Percentiles rank a stretch among this genome's conserved stretches.
These are phyloP conservation scores for Anoncus sp. DNA, from an alignment of 2,888 invertebrate genomes.

Conservation along the genomic window DNA sequence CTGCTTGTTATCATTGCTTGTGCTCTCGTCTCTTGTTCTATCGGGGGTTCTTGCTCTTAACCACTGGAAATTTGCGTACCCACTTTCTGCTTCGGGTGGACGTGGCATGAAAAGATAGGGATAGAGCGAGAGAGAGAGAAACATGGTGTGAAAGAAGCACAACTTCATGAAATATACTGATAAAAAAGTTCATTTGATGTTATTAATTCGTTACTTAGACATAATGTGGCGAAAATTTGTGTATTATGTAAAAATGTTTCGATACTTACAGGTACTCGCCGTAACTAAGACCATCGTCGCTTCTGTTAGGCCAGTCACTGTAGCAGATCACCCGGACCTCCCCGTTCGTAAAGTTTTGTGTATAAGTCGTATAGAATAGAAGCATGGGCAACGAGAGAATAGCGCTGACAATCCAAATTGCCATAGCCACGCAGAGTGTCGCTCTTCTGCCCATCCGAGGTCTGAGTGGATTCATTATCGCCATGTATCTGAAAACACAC, in stretches of 20 bases:
- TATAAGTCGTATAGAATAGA: constrained; percentile 91
- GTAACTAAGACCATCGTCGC: constrained; percentile 87
- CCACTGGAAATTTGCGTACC: constrained; percentile 26
- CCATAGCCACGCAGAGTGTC: constrained; percentile 92
- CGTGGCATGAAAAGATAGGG: constrained; percentile 8
- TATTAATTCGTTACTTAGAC: too few relatives aligned
- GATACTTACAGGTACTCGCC: constrained; percentile 90
- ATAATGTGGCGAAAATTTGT: background rate
- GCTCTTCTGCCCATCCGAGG: constrained; percentile 94
- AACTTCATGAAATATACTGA: too few relatives aligned
- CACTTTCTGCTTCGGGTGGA: constrained; percentile 19
- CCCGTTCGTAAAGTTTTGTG: constrained; percentile 85
- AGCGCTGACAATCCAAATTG: constrained; percentile 93
- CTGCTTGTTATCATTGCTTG: constrained; percentile 59
- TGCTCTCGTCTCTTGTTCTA: constrained; percentile 36
- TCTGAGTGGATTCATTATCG: constrained; percentile 96
- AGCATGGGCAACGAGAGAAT: constrained; percentile 93
- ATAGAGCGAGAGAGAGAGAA: background rate
- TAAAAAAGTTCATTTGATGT: too few relatives aligned
- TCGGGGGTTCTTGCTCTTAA: constrained; percentile 12
- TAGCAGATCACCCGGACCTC: constrained; percentile 90
- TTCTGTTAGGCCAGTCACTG: constrained; percentile 89
- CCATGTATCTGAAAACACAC: constrained; percentile 91
- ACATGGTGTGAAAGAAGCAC: too few relatives aligned
- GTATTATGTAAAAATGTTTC: background rate